These are phyloP conservation scores for Pachyuromys duprasi DNA, from an alignment of 2,797 vertebrate species.

Conservation along the genomic window DNA sequence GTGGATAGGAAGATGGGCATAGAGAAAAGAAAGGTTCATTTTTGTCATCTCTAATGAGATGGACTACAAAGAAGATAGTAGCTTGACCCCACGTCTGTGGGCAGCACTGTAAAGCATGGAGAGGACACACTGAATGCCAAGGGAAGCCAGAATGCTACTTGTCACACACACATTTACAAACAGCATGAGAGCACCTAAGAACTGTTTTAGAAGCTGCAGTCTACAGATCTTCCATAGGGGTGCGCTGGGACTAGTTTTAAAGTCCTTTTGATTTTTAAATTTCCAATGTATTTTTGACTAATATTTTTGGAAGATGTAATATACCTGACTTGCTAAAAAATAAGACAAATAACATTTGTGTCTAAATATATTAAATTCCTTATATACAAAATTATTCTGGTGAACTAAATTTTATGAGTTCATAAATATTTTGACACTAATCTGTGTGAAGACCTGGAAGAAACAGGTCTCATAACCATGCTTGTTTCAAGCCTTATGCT, in stretches of 20 bases:
- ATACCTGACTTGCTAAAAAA: background rate
- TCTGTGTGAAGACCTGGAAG: background rate
- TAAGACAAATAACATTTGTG: background rate
- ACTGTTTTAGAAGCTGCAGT: background rate
- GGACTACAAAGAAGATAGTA: background rate
- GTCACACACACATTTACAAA: background rate
- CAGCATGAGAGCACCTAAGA: background rate
- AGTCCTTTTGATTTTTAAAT: background rate
- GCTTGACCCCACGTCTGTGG: background rate
- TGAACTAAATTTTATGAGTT: background rate
- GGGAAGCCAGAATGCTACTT: background rate
- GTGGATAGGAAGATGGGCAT: background rate
- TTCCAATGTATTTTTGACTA: background rate
- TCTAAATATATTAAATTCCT: constrained; percentile 11
- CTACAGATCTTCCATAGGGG: background rate
- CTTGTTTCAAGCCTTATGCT: background rate
- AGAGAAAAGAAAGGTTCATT: background rate
- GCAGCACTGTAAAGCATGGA: rapidly evolving
- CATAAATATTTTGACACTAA: background rate
- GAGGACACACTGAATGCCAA: background rate
- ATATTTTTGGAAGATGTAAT: constrained; percentile 31
- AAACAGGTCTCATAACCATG: background rate
- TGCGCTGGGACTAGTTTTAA: background rate
- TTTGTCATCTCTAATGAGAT: background rate
- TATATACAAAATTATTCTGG: background rate